phyloP scores from a whole-genome alignment of 2,888 invertebrate species.

The Eretmocerus hayati region DNA sequence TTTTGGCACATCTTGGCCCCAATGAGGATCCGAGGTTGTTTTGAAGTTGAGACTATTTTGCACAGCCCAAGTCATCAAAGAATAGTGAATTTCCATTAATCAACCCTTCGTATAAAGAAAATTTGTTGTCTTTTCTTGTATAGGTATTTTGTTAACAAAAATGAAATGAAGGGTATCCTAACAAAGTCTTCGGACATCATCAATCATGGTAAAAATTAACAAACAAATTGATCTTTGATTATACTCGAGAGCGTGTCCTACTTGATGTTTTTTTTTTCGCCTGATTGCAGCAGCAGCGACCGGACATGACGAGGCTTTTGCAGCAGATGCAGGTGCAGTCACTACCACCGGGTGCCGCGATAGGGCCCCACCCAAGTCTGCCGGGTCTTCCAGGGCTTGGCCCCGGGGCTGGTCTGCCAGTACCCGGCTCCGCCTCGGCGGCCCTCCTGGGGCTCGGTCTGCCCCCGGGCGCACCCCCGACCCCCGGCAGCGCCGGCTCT shows the following conservation, averaged over 20 bases:
- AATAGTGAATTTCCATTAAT: too few relatives aligned
- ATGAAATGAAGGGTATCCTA: too few relatives aligned
- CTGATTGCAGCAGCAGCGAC: conserved; percentile 70
- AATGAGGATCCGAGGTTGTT: too few relatives aligned
- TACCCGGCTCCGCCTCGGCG: conserved; percentile 46
- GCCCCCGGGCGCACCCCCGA: conserved; percentile 46
- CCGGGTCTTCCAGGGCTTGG: conserved; percentile 51
- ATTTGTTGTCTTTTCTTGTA: too few relatives aligned
- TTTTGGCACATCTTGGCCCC: too few relatives aligned
- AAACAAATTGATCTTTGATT: too few relatives aligned
- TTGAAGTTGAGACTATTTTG: too few relatives aligned
- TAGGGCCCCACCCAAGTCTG: conserved; percentile 62
- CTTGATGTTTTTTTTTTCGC: not conserved
- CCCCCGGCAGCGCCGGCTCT: conserved; percentile 61
- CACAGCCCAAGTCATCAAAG: too few relatives aligned
- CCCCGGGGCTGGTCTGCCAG: conserved; percentile 46
- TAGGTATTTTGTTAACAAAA: too few relatives aligned
- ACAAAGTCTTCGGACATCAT: too few relatives aligned
- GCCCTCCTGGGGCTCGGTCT: conserved; percentile 48
- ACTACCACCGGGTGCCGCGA: conserved; percentile 64
- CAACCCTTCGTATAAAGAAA: too few relatives aligned
- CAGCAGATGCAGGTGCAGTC: conserved; percentile 94
- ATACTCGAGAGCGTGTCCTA: not conserved
- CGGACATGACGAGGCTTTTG: conserved; percentile 71
- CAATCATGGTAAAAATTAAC: too few relatives aligned